Evolutionary conservation across 1,140 invertebrate species (phyloP).

Genomic region (Drosophila mauritiana): DNA sequence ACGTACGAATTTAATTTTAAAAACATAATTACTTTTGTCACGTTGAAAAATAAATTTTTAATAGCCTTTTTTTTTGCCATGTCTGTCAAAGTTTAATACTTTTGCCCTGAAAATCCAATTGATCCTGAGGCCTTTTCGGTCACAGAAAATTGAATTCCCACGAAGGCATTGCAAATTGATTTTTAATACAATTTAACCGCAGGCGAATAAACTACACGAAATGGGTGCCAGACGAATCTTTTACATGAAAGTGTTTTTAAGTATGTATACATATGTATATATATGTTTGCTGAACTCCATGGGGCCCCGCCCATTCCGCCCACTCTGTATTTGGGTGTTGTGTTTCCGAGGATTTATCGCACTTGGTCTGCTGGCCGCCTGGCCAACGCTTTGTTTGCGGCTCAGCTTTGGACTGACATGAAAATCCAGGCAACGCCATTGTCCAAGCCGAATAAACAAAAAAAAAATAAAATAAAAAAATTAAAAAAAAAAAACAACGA

Average conservation of each 20-base stretch:
- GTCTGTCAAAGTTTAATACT: slow-evolving; percentile 13
- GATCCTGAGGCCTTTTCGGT: slow-evolving; percentile 24
- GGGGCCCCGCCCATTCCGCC: slow-evolving; percentile 11
- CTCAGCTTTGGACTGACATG: slow-evolving; percentile 65
- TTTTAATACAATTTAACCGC: slow-evolving; percentile 55
- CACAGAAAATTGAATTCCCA: slow-evolving; percentile 41
- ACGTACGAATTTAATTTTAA: background rate
- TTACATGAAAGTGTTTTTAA: slow-evolving; percentile 36
- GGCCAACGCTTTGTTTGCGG: slow-evolving; percentile 72
- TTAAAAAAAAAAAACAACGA: slow-evolving; percentile 11
- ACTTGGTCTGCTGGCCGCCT: slow-evolving; percentile 59
- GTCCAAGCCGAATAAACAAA: slow-evolving; percentile 19
- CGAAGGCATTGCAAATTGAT: slow-evolving; percentile 45
- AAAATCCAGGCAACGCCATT: slow-evolving; percentile 72
- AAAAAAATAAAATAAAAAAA: slow-evolving; percentile 7
- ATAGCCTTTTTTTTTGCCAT: slow-evolving; percentile 3
- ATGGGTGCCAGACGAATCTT: slow-evolving; percentile 25
- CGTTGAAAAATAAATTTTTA: slow-evolving; percentile 14
- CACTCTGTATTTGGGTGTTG: slow-evolving; percentile 44
- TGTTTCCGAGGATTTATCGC: slow-evolving; percentile 77
- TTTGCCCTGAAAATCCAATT: slow-evolving; percentile 25
- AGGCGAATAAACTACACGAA: slow-evolving; percentile 36
- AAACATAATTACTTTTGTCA: slow-evolving; percentile 9
- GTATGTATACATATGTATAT: slow-evolving; percentile 18
- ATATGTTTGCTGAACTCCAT: slow-evolving; percentile 11